Base-by-base conservation (phyloP, 2,888 invertebrate genomes). In the Neoaliturus tenellus region DNA sequence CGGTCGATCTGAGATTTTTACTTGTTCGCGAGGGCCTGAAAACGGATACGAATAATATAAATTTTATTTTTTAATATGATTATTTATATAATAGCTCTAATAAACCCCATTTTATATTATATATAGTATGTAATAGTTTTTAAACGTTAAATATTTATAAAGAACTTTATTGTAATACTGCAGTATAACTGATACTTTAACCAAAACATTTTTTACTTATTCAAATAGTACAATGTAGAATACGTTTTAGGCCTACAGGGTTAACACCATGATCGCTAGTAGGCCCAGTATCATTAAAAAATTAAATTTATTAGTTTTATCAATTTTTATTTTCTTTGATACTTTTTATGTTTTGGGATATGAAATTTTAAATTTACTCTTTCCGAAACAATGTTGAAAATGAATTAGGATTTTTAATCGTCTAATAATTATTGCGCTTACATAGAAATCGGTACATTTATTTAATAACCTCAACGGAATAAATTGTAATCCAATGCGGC, bases 201-300 rank as follows among this genome's bases (percentile, higher is more conserved):
- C 75, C 41, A 75, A 75, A 78, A 31, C 17, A 31, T 33, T 78
- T 78, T 55, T 31, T 28, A 55, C 51, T 33, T 78, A 14, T 55
- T 20, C 10, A n/a, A 23, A 51, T 78, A 55, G 44, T 82, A 71
- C 48, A 82, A 71, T 69, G 31, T 82, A 82, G 82, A 48, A 51
- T 51, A 71, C 51, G 69, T 69, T 33, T 69, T 82, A 82, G 82
- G 82, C 82, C 82, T 82, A 82, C 78, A 78, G 78, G 78, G 78
- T 78, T 78, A 23, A 20, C 41, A 39, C 39, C 71, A 20, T 62
- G 10, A 35, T n/a, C 41, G 39, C 41, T 71, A 39, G 71, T 71
- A 39, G 39, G 10, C 20, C 55, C 23, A 55, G n/a, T 20, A 55
- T 55, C n/a, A 23, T 55, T 55, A 10, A 6, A 20, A 55, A 55